Base-by-base conservation (phyloP, 2,888 invertebrate genomes). In the Acrobasis suavella region DNA sequence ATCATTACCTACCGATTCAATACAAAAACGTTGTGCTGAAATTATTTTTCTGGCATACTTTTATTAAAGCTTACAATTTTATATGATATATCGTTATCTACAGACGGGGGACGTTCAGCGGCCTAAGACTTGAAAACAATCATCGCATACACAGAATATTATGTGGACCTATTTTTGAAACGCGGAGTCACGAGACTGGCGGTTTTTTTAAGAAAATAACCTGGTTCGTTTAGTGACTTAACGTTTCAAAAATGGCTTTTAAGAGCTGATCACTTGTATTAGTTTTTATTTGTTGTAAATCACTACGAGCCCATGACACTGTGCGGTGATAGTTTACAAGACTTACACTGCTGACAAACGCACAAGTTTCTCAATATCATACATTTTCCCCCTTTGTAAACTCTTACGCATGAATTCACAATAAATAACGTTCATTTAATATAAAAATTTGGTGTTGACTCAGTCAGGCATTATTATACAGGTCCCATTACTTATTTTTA, bases 361-460 rank as follows among this genome's bases (percentile, higher is more conserved):
- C 38, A 37, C 15, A 16, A 9, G 12, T 54, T 42, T n/a, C 42
- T 55, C 16, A 55, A 55, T 55, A 55, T 16, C 12, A 55, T 55
- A 55, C 39, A 50, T 59, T 62, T 63, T 60, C 68, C 60, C 61
- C 52, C 56, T 52, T 59, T 58, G 52, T 60, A 56, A 54, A 61
- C 64, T 62, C 68, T 69, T 65, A 66, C 67, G 65, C 67, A 64
- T 72, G 68, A 68, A 67, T 71, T 70, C 60, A 64, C 70, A 78
- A 80, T 78, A 82, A 81, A 81, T 82, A 79, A 77, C 74, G 61
- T 72, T 77, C 75, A 62, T 69, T 74, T 72, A 71, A 74, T 79
- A 82, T 81, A 78, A 80, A 77, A 85, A 85, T 85, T 89, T 88
- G 87, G 89, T 88, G 87, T 89, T 85, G 78, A 77, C 78, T 87